Conservation (phyloP, 2,888 invertebrate genomes). For the Byasa hedistus region DNA sequence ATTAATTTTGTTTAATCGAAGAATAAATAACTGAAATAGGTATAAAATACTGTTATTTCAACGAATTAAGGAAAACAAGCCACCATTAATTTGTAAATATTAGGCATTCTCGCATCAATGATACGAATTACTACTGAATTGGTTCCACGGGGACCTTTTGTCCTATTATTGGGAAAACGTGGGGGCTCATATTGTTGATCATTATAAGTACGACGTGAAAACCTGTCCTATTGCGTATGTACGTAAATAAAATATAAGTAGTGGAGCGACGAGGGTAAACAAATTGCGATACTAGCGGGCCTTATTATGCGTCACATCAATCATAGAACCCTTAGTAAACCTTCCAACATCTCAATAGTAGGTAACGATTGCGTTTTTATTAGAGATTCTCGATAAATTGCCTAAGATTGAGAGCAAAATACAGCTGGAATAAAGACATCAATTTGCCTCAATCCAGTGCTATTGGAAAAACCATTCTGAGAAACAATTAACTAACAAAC, state of each 20-base stretch:
- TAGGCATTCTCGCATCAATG: constrained; percentile 40
- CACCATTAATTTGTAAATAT: constrained; percentile 30
- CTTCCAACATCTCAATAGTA: constrained; percentile 53
- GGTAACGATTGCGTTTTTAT: constrained; percentile 40
- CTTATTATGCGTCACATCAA: constrained; percentile 78
- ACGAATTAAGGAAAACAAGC: neutral
- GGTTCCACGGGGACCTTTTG: constrained; percentile 71
- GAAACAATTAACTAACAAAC: neutral
- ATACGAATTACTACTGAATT: constrained; percentile 64
- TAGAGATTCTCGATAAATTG: constrained; percentile 15
- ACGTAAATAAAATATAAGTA: constrained; percentile 43
- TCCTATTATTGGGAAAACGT: constrained; percentile 67
- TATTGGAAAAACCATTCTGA: neutral
- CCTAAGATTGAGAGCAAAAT: neutral
- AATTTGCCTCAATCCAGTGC: neutral
- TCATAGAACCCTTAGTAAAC: constrained; percentile 70
- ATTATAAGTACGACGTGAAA: constrained; percentile 68
- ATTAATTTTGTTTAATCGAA: no score
- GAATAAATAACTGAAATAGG: no score
- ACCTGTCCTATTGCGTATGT: constrained; percentile 53
- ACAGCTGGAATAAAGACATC: neutral
- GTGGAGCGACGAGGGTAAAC: constrained; percentile 76
- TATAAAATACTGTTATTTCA: neutral
- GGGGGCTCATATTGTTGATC: constrained; percentile 67
- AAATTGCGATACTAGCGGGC: constrained; percentile 77